phyloP scores from a whole-genome alignment of 2,888 invertebrate genomes.

The Pocota personata region DNA sequence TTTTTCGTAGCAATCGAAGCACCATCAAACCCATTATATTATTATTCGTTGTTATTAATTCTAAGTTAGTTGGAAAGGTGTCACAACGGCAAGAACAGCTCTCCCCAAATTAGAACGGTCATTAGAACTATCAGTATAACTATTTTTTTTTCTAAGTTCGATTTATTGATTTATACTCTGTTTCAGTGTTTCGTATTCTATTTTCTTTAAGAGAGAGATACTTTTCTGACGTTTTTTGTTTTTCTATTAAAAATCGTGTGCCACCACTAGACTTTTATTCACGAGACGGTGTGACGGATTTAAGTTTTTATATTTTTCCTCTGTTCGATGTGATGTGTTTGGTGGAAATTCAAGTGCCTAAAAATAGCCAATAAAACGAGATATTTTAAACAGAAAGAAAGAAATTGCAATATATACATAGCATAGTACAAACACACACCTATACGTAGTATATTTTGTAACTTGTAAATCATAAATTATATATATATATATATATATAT shows the following conservation, averaged over 20 bases:
- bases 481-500: no score
- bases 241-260: slow-evolving; percentile 34
- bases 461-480: slow-evolving; percentile 15
- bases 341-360: slow-evolving; percentile 69
- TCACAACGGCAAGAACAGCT: slow-evolving; percentile 72
- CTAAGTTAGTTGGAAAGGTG: slow-evolving; percentile 74
- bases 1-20: slow-evolving; percentile 67
- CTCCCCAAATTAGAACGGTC: slow-evolving; percentile 55
- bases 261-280: slow-evolving; percentile 40
- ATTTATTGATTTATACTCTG: slow-evolving; percentile 60
- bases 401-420: slow-evolving; percentile 24
- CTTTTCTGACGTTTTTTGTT: slow-evolving; percentile 48
- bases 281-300: slow-evolving; percentile 45
- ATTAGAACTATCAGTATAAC: slow-evolving; percentile 41
- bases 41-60: slow-evolving; percentile 74
- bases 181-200: slow-evolving; percentile 11
- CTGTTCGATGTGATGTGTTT: slow-evolving; percentile 46
- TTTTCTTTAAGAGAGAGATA: slow-evolving; percentile 36
- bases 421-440: slow-evolving; percentile 47
- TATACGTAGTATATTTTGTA: slow-evolving; percentile 25
- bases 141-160: slow-evolving; percentile 32
- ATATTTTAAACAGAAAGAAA: slow-evolving; percentile 36
- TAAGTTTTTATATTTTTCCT: slow-evolving; percentile 6
- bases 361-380: slow-evolving; percentile 61
- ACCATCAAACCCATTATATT: slow-evolving; percentile 73